A percentile compares a stretch with the other conserved stretches of the same genome.
These are phyloP conservation scores for Todiramphus chloris DNA, from an alignment of 2,113 vertebrate species.

Conservation along the genomic window DNA sequence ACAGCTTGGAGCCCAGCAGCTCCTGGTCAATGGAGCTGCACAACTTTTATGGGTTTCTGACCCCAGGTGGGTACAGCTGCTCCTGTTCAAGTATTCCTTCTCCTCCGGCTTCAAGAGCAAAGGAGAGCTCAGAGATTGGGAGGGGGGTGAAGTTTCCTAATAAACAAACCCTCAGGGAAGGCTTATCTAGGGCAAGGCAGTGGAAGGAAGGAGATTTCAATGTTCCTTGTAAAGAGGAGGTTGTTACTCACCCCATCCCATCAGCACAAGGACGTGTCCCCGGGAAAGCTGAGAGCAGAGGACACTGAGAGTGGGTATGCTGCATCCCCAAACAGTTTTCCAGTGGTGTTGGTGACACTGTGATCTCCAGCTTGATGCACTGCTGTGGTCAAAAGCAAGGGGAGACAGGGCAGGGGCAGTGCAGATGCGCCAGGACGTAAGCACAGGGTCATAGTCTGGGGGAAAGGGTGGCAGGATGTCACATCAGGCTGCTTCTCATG, in stretches of 20 bases:
- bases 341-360: fast-evolving
- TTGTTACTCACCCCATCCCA: background rate
- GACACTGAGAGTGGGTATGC: background rate
- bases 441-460: background rate
- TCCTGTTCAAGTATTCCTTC: slow-evolving; percentile 18
- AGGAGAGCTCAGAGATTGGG: background rate
- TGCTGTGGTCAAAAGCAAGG: background rate
- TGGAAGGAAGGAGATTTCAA: slow-evolving; percentile 14
- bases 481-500: fast-evolving
- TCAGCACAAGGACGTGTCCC: background rate
- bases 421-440: background rate
- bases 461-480: fast-evolving
- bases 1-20: background rate
- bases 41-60: slow-evolving; percentile 54
- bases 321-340: background rate
- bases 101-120: slow-evolving; percentile 3
- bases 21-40: slow-evolving; percentile 59
- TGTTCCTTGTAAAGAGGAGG: background rate
- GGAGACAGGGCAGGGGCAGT: background rate
- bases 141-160: slow-evolving; percentile 15
- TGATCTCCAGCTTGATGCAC: background rate
- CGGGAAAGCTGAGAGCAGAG: background rate
- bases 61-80: slow-evolving; percentile 25
- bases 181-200: slow-evolving; percentile 16
- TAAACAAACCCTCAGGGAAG: slow-evolving; percentile 45